Evolutionary conservation across 2,797 vertebrate species (phyloP).

Genomic region (Vultur gryphus): DNA sequence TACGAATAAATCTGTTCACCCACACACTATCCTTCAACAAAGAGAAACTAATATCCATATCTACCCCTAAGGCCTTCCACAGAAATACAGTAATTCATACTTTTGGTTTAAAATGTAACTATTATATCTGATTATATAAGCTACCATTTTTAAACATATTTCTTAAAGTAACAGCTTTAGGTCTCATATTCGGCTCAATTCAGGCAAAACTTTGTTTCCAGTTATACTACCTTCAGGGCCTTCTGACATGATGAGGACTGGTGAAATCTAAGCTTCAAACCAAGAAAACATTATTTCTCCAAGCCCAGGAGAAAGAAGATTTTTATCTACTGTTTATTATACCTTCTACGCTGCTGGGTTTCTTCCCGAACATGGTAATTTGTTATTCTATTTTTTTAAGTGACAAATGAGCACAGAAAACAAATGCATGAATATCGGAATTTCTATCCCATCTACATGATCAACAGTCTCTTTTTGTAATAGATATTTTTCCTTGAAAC

Average conservation of each 20-base stretch:
- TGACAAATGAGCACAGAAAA: background rate
- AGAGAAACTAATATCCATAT: background rate
- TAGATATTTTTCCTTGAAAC: background rate
- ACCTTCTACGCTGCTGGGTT: background rate
- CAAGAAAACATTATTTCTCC: background rate
- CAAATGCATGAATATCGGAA: background rate
- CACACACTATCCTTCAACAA: background rate
- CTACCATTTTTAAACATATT: background rate
- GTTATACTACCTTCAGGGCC: background rate
- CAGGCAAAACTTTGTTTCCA: background rate
- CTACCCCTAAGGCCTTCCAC: background rate
- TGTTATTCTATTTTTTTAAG: background rate
- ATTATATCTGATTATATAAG: background rate
- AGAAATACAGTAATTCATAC: background rate
- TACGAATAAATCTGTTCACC: background rate
- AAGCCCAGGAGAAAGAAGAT: background rate
- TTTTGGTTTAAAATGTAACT: conserved; percentile 1
- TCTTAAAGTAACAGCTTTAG: background rate
- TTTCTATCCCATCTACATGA: background rate
- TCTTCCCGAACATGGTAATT: background rate
- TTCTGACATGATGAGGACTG: background rate
- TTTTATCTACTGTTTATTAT: background rate
- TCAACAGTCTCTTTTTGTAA: background rate
- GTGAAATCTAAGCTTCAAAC: background rate
- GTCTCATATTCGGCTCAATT: background rate